A percentile compares a stretch with the other conserved stretches of the same genome.
Evolutionary conservation across 2,888 invertebrate species (phyloP).

Genomic region (Galeruca laticollis): DNA sequence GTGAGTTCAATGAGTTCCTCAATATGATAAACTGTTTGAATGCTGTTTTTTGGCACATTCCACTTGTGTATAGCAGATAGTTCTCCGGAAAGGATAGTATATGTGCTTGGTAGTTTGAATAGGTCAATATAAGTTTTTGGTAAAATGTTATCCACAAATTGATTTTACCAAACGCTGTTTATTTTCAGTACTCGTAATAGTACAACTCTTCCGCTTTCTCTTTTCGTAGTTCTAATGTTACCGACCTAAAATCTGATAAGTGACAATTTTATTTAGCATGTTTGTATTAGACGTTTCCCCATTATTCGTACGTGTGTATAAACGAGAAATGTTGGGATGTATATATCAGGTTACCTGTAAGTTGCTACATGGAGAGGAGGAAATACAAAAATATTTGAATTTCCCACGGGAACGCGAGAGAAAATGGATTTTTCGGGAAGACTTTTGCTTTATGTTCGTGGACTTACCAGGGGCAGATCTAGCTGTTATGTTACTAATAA

Average conservation of each 20-base stretch:
- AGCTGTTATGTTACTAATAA: neutral
- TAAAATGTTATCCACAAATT: no score
- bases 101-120: no score
- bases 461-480: neutral
- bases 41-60: no score
- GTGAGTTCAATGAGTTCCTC: no score
- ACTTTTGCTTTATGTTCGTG: slow-evolving; percentile 51
- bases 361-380: slow-evolving; percentile 39
- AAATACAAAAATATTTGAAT: slow-evolving; percentile 64
- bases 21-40: no score
- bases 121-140: no score
- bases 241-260: slow-evolving; percentile 57
- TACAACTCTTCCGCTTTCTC: no score
- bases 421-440: slow-evolving; percentile 61
- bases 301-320: slow-evolving; percentile 55
- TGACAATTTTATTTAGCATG: slow-evolving; percentile 38
- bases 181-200: no score
- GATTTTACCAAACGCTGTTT: no score
- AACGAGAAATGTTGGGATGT: slow-evolving; percentile 44
- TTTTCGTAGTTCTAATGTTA: slow-evolving; percentile 57
- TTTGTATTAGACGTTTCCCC: slow-evolving; percentile 49
- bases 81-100: no score
- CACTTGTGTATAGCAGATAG: no score
- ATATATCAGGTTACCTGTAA: slow-evolving; percentile 62
- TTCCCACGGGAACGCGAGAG: slow-evolving; percentile 60